Evolutionary conservation across 2,888 invertebrate species (phyloP), one percentile per base, ranked within the genome.

Genomic region (Orchesella flavescens): DNA sequence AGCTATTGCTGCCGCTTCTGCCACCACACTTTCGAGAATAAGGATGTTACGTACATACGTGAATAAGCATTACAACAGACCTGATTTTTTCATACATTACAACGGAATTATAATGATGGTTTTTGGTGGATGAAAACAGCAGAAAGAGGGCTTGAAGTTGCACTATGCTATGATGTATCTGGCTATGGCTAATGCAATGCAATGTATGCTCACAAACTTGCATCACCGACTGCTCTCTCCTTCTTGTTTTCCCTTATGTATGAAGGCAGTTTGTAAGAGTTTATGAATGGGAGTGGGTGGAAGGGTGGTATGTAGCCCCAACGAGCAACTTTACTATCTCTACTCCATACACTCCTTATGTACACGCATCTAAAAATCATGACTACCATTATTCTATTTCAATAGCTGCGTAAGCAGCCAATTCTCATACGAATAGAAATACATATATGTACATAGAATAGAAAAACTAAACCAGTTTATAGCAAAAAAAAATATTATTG

Each of bases 221-320:
- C 61, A 61, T 61, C 61, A 24, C 61, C 24, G 24, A 61, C 17
- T 13, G 72, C 59, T 73, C 59, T 61, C 59, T 73, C 21, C 21
- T 73, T 1, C 17, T 13, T 72, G 12, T 59, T 43, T 75, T 65
- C 23, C 55, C 65, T 43, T 12, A 73, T 75, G 49, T 55, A 79
- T 74, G 80, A 83, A 71, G 55, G 66, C 34, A 83, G 76, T 76
- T 83, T 83, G 82, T 81, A 78, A 82, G 86, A 86, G 86, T 86
- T 86, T 86, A 86, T 86, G 86, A 86, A 86, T 86, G 86, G 86
- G 83, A 86, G 86, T 86, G 86, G 86, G 86, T 80, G 86, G 86
- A 76, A 79, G 84, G 86, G 86, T 86, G 86, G 86, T 81, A 86
- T 86, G 84, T 53, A 68, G 43, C 63, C 82, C 71, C 73, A 73